Evolutionary conservation across 2,113 vertebrate species (phyloP), one percentile per base, ranked within the genome.

Genomic region (Chinchilla lanigera): DNA sequence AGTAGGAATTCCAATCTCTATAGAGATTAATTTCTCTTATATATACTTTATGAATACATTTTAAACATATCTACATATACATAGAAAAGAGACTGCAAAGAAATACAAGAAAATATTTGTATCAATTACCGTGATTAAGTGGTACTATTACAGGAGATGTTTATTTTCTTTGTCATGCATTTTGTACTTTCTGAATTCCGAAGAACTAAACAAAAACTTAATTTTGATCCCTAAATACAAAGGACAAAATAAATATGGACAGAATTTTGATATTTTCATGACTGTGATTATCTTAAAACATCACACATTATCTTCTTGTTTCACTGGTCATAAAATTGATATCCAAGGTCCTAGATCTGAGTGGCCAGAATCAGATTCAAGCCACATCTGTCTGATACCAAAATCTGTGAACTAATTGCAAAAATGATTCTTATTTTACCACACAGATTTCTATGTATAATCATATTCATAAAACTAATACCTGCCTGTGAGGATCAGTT

Each of bases 131-230:
- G 38, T 58, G 78, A 50, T 47, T 41, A 78, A 85, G 52, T 24
- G 3, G 67, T 35, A 82, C 35, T 67, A 17, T 38, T 89, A 60
- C 7, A 80, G n/a, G 13, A 44, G 5, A 60, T 54, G 3, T 71
- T 84, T 47, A 58, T 94, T 90, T 91, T 96, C 28, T 33, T 96
- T 86, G 60, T 38, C 16, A 12, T 30, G 61, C 30, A 65, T 90
- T 93, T 38, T 71, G 16, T 80, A 56, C 56, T 61, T 71, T 94
- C 44, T 30, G 1, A 94, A 96, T 82, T 30, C 86, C 47, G 28
- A 63, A 78, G 41, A 61, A 41, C 3, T 13, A 96, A 50, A 88
- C 83, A 47, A 41, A 87, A 82, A 35, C 24, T 13, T 44, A 83
- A 33, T 78, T 19, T 67, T n/a, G 35, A 73, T 65, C 38, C 8